These are phyloP conservation scores for Drosophila takahashii DNA, from an alignment of 1,140 invertebrate genomes.

Conservation along the genomic window DNA sequence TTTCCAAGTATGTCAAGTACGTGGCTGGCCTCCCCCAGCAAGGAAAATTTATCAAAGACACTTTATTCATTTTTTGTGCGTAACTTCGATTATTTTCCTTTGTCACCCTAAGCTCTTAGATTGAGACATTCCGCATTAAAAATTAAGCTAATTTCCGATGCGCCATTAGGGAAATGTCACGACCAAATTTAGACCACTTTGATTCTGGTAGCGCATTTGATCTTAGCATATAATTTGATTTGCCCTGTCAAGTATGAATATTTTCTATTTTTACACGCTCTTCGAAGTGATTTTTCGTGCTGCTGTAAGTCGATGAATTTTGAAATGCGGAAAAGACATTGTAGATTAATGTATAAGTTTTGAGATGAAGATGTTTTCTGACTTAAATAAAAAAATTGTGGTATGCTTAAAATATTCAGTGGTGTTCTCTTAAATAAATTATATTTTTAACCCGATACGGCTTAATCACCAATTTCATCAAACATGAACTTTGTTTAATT, in stretches of 20 bases:
- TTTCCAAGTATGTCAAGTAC: constrained; percentile 22
- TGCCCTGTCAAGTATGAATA: constrained; percentile 20
- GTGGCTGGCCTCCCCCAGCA: not conserved
- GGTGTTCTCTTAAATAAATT: too few species aligned
- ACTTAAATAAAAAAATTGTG: too few species aligned
- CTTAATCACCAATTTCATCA: too few species aligned
- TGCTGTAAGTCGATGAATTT: constrained; percentile 32
- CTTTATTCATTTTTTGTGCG: not conserved
- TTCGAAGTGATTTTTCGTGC: constrained; percentile 8
- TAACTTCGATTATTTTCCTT: constrained; percentile 1
- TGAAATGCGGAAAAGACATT: not conserved
- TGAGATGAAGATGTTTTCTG: too few species aligned
- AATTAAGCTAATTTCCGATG: constrained; percentile 44
- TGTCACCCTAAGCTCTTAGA: constrained; percentile 10
- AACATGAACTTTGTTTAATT: too few species aligned
- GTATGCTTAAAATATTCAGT: too few species aligned
- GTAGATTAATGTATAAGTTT: not conserved
- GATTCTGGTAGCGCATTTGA: constrained; percentile 43
- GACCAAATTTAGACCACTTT: constrained; percentile 50
- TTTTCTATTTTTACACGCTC: constrained; percentile 17
- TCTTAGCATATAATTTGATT: constrained; percentile 43
- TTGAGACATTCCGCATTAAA: constrained; percentile 48
- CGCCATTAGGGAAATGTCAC: constrained; percentile 47
- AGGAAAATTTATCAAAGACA: constrained; percentile 2
- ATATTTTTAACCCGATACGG: too few species aligned